A percentile compares a stretch with the other conserved stretches of the same genome.
Conservation (phyloP, 2,888 invertebrate species). For the Urechis unicinctus region DNA sequence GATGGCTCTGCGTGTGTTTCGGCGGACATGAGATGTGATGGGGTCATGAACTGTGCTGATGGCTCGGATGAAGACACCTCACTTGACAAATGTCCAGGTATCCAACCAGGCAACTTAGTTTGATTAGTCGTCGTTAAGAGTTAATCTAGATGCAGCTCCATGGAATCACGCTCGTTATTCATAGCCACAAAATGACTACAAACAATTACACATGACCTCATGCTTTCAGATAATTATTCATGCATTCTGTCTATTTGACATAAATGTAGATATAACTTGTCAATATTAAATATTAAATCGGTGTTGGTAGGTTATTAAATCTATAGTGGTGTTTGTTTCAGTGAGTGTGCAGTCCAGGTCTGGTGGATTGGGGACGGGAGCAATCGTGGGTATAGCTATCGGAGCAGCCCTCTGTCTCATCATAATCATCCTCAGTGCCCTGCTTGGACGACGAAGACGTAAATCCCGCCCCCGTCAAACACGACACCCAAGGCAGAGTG, state of each 20-base stretch:
- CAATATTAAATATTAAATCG: too few species aligned
- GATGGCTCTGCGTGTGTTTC: conserved; percentile 25
- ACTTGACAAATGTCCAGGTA: conserved; percentile 7
- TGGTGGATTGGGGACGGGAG: not conserved
- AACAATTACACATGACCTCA: too few species aligned
- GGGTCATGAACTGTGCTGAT: conserved; percentile 24
- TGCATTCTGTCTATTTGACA: too few species aligned
- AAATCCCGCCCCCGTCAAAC: not conserved
- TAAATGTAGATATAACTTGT: too few species aligned
- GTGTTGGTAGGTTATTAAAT: too few species aligned
- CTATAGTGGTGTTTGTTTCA: too few species aligned
- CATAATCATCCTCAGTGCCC: not conserved
- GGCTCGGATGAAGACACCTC: conserved; percentile 28
- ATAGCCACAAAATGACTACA: too few species aligned
- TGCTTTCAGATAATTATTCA: too few species aligned
- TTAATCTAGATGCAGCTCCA: too few species aligned
- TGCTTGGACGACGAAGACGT: not conserved
- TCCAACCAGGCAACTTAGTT: conserved; percentile 2
- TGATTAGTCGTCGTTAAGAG: too few species aligned
- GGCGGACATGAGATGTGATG: conserved; percentile 26
- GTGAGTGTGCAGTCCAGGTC: too few species aligned
- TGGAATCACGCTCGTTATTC: too few species aligned
- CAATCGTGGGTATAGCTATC: not conserved
- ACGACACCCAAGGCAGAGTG: not conserved
- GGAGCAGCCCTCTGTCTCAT: not conserved